Percentiles rank a stretch among this genome's conserved stretches.
Conservation (phyloP, 2,888 invertebrate genomes). For the Dryococelus australis region DNA sequence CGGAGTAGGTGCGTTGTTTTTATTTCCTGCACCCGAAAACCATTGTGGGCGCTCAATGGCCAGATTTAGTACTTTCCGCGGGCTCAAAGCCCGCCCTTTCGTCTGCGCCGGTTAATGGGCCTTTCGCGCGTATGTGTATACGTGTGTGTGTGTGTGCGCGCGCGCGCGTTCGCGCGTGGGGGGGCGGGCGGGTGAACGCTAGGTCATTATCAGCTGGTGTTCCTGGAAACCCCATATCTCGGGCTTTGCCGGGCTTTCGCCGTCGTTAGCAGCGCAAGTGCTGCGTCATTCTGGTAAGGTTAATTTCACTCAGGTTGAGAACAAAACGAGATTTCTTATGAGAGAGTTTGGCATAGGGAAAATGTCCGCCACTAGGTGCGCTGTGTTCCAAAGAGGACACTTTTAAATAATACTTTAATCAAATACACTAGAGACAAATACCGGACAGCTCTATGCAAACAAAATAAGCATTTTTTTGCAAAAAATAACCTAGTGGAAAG, state of each 20-base stretch:
- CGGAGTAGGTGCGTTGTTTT: background rate
- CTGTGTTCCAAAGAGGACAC: no score
- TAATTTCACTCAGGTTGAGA: no score
- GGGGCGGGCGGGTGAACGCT: background rate
- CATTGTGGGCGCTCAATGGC: background rate
- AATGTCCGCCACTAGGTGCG: no score
- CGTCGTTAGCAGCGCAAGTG: background rate
- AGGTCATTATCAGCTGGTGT: background rate
- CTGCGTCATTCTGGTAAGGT: background rate
- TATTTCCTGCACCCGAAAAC: background rate
- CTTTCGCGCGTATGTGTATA: background rate
- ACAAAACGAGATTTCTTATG: no score
- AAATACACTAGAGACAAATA: no score
- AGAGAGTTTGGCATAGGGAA: no score
- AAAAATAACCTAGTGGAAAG: no score
- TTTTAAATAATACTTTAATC: no score
- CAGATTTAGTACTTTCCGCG: slow-evolving; percentile 6
- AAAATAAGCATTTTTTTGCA: no score
- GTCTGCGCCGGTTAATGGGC: background rate
- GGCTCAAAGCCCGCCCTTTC: background rate
- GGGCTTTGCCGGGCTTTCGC: background rate
- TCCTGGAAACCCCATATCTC: background rate
- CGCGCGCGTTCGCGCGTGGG: no score
- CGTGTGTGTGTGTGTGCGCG: background rate
- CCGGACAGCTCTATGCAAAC: no score